These are phyloP conservation scores for Ormyrus labotus DNA, from an alignment of 2,888 invertebrate species.

Conservation along the genomic window DNA sequence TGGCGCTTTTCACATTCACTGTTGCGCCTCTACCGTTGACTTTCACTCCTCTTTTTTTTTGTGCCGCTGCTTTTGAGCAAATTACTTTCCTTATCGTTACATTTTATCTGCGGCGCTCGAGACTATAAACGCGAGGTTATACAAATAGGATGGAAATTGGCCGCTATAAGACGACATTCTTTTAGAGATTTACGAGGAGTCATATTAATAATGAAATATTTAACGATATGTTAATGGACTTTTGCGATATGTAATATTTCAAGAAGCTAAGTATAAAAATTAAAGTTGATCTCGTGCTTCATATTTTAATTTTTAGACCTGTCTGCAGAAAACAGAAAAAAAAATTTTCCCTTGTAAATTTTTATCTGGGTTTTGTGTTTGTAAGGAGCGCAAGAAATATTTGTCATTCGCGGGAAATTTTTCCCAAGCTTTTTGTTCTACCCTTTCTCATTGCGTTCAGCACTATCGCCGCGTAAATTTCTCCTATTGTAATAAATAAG, in stretches of 20 bases:
- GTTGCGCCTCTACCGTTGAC: background rate
- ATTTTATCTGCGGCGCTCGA: slow-evolving; percentile 31
- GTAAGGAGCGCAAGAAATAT: slow-evolving; percentile 20
- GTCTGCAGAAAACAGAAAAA: slow-evolving; percentile 8
- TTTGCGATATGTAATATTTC: background rate
- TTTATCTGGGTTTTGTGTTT: slow-evolving; percentile 34
- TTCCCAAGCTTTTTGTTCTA: slow-evolving; percentile 20
- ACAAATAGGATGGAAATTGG: slow-evolving; percentile 45
- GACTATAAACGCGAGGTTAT: slow-evolving; percentile 34
- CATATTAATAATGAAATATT: slow-evolving; percentile 35
- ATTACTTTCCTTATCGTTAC: slow-evolving; percentile 48
- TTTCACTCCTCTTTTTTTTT: slow-evolving; percentile 31
- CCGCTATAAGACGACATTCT: background rate
- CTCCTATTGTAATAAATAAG: slow-evolving; percentile 51
- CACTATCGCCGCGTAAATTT: slow-evolving; percentile 40
- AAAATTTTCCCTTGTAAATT: slow-evolving; percentile 34
- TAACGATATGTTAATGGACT: slow-evolving; percentile 25
- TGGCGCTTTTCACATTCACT: background rate
- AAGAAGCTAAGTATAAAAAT: background rate
- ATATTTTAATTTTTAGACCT: slow-evolving; percentile 17
- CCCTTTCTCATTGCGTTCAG: background rate
- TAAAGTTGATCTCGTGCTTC: background rate
- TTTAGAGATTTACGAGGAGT: slow-evolving; percentile 21
- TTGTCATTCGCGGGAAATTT: slow-evolving; percentile 24
- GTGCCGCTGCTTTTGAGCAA: slow-evolving; percentile 25